Evolutionary conservation across 1,140 invertebrate genomes (phyloP).

Genomic region (Platorchestia sp.): DNA sequence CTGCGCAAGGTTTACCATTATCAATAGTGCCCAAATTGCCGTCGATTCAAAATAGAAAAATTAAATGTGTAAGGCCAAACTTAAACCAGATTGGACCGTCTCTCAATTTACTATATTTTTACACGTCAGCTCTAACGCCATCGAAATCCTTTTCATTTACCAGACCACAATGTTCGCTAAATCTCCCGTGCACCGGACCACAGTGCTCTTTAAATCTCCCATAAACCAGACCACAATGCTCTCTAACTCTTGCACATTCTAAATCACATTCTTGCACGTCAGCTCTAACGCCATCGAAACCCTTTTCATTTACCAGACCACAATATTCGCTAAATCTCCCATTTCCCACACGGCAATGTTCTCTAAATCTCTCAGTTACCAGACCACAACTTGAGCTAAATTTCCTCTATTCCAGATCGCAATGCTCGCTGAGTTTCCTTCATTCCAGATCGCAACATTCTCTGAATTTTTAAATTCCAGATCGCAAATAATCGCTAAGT

Average conservation of each 20-base stretch:
- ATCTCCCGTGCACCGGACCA: not conserved
- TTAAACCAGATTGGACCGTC: too few relatives aligned
- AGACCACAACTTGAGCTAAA: not conserved
- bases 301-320: not conserved
- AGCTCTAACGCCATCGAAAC: not conserved
- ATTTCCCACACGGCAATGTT: not conserved
- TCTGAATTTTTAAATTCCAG: not conserved
- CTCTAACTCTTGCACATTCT: not conserved
- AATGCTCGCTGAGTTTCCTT: not conserved
- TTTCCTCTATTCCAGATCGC: not conserved
- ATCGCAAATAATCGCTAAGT: not conserved
- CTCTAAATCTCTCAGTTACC: not conserved
- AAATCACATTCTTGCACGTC: too few relatives aligned
- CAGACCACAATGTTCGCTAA: not conserved
- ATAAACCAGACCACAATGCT: not conserved
- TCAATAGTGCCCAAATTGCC: too few relatives aligned
- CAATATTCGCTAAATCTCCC: not conserved
- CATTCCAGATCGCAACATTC: conserved; percentile 69
- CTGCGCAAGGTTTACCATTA: too few relatives aligned
- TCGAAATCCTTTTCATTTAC: not conserved
- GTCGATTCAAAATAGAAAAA: too few relatives aligned
- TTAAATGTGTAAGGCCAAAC: too few relatives aligned
- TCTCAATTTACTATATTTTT: too few relatives aligned
- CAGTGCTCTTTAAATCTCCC: not conserved
- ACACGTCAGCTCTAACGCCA: not conserved